Evolutionary conservation across 2,797 vertebrate genomes (phyloP), one percentile per base, ranked within the genome.

Genomic region (Rhadinocentrus ornatus): DNA sequence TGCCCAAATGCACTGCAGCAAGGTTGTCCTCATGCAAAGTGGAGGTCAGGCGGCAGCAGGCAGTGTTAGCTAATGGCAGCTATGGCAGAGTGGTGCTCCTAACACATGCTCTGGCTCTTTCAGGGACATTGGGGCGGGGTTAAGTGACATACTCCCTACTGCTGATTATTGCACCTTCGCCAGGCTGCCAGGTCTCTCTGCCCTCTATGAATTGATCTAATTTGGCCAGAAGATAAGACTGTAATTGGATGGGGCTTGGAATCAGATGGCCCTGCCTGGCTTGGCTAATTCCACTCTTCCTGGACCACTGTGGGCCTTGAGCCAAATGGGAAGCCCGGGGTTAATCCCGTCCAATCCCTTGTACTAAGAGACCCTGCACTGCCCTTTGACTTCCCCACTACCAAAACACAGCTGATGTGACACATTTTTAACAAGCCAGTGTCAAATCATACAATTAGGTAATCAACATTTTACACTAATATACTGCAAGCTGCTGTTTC

Each of bases 281-380:
- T 91, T 88, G 88, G 89, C 90, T 95, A 93, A 95, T 93, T 93
- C 92, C 86, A 88, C 90, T 95, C 91, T 95, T 93, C 89, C 86
- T 89, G 92, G 93, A 79, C 80, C 24, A 71, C 88, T 91, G 53
- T 88, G 87, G 87, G 89, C 87, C 77, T 37, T 41, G 80, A 88
- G 90, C 89, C 87, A 91, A 89, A 88, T 50, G 87, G 87, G 89
- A 85, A 88, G 71, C 76, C 89, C 92, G 89, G 95, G 93, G 94
- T 95, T 96, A 96, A 96, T 95, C 93, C 90, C 80, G 83, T 87
- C 90, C 94, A 94, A 95, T 94, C 91, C 93, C 90, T 86, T 70
- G 65, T 75, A 86, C 64, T 73, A 77, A 77, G 75, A 53, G 62
- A 62, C 69, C 72, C 72, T 32, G 68, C 0, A 7, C 48, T 81